Percentiles rank a stretch among this genome's conserved stretches.
Conservation (phyloP, 2,888 invertebrate species). For the Caenorhabditis sp. region DNA sequence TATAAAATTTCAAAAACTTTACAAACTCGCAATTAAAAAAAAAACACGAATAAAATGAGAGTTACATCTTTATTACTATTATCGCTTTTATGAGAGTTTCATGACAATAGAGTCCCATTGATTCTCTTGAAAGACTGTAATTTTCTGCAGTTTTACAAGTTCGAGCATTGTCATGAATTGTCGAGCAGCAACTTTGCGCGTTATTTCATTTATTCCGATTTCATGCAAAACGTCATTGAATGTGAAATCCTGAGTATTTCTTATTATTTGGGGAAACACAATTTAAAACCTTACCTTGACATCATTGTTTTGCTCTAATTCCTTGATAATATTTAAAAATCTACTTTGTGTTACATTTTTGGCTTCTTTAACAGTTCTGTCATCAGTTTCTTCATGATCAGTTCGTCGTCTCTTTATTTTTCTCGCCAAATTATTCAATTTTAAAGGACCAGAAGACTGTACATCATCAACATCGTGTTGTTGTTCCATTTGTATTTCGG, state of each 20-base stretch:
- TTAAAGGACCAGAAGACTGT: too few species aligned
- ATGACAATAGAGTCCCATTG: slow-evolving; percentile 5
- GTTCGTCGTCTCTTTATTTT: too few species aligned
- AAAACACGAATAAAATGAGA: too few species aligned
- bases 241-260: not conserved
- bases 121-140: slow-evolving; percentile 4
- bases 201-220: not conserved
- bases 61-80: too few species aligned
- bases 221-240: not conserved
- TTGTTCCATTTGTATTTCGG: not conserved
- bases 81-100: not conserved
- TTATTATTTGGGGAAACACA: not conserved
- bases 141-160: slow-evolving; percentile 2
- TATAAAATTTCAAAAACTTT: too few species aligned
- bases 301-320: not conserved
- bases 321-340: not conserved
- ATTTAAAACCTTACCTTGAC: not conserved
- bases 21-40: too few species aligned
- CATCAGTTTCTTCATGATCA: too few species aligned
- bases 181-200: slow-evolving; percentile 7
- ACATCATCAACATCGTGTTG: too few species aligned
- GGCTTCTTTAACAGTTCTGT: too few species aligned
- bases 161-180: slow-evolving; percentile 8
- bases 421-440: too few species aligned
- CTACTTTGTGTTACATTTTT: not conserved